Evolutionary conservation across 1,140 invertebrate species (phyloP).

Genomic region (Arion vulgaris): DNA sequence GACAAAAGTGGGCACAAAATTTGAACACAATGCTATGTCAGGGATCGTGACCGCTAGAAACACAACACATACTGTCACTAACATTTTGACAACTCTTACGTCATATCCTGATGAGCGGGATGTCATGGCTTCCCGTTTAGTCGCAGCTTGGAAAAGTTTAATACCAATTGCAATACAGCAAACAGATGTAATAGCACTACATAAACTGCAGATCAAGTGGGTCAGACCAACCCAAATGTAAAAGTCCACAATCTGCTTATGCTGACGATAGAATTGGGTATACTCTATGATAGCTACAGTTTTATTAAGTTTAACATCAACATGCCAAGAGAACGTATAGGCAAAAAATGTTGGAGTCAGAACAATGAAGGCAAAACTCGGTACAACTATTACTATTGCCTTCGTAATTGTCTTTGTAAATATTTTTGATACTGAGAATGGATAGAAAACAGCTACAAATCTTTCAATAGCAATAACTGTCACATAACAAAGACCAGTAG

Average conservation of each 20-base stretch:
- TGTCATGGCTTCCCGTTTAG: background rate
- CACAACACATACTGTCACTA: background rate
- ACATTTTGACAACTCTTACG: slow-evolving; percentile 21
- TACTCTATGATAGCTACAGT: background rate
- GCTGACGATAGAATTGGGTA: background rate
- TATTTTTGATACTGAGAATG: background rate
- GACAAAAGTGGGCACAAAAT: background rate
- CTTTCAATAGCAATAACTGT: slow-evolving; percentile 1
- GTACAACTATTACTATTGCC: background rate
- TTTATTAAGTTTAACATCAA: background rate
- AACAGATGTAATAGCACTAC: background rate
- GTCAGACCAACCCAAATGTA: background rate
- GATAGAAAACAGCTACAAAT: slow-evolving; percentile 21
- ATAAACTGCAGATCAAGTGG: background rate
- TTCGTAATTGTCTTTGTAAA: background rate
- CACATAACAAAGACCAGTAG: background rate
- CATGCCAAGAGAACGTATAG: background rate
- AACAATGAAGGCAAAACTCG: background rate
- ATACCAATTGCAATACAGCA: background rate
- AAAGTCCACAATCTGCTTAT: background rate
- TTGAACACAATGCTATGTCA: background rate
- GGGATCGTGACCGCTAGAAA: background rate
- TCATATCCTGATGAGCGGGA: background rate
- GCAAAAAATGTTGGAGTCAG: background rate
- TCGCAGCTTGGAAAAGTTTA: background rate